Conservation (phyloP, 2,113 vertebrate species). For the Ovis canadensis region DNA sequence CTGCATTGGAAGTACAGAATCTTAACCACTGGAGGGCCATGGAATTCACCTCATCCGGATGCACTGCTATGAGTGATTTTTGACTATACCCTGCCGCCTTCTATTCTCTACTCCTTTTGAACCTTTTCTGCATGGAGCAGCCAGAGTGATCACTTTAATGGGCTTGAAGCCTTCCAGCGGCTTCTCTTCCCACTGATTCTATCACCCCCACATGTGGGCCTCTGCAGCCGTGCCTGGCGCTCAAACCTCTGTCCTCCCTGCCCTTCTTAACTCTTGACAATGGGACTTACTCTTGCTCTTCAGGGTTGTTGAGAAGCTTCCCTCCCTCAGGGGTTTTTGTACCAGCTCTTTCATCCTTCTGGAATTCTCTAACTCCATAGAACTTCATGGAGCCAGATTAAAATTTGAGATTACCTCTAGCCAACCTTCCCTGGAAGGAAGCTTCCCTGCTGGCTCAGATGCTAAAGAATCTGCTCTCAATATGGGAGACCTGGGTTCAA, state of each 20-base stretch:
- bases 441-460: not conserved
- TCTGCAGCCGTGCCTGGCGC: fast-evolving
- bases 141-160: not conserved
- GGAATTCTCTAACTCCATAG: not conserved
- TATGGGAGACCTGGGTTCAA: not conserved
- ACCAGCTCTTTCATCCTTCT: not conserved
- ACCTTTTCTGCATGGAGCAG: not conserved
- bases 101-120: not conserved
- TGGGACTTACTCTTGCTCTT: not conserved
- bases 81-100: not conserved
- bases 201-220: fast-evolving
- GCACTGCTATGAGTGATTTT: not conserved
- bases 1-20: not conserved
- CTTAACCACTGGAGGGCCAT: not conserved
- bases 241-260: not conserved
- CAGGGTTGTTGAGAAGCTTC: too few relatives aligned
- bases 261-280: not conserved
- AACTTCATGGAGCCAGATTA: not conserved
- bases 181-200: not conserved
- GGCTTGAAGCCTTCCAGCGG: not conserved
- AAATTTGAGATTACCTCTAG: not conserved
- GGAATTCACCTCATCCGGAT: not conserved
- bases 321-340: not conserved
- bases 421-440: not conserved
- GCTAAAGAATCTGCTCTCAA: not conserved